Evolutionary conservation across 30 jellyfish, hydroid and myxozoan species (phyloP).

Genomic region (Mastigias papua): DNA sequence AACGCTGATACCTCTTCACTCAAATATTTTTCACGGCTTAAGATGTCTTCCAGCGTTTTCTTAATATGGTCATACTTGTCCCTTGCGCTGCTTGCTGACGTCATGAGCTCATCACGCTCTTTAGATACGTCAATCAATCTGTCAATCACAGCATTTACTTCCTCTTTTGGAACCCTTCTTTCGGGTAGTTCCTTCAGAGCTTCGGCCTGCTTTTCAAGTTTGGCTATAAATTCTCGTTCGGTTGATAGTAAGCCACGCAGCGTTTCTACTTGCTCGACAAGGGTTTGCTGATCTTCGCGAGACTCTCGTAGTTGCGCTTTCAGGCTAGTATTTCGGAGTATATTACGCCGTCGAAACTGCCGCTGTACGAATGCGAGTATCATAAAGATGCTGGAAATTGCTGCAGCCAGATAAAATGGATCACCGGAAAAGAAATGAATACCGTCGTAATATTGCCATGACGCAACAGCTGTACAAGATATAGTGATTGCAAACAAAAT

Average conservation of each 20-base stretch:
- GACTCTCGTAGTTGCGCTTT: constrained; percentile 3
- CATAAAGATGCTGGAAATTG: background rate
- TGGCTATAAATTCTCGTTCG: constrained; percentile 59
- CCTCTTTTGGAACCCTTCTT: constrained; percentile 29
- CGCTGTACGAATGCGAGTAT: background rate
- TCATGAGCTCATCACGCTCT: constrained; percentile 57
- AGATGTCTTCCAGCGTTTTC: constrained; percentile 62
- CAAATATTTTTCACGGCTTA: constrained; percentile 69
- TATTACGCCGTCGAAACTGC: background rate
- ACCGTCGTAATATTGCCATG: background rate
- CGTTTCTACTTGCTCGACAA: constrained; percentile 51
- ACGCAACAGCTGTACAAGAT: background rate
- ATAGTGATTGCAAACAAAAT: background rate
- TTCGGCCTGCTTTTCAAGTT: constrained; percentile 32
- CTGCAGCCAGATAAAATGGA: background rate
- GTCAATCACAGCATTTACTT: constrained; percentile 66
- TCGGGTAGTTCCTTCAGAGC: constrained; percentile 12
- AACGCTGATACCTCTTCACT: constrained; percentile 63
- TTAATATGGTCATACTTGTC: constrained; percentile 63
- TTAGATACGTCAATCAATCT: constrained; percentile 69
- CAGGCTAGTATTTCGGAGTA: background rate
- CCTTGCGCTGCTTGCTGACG: constrained; percentile 44
- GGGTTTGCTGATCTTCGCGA: constrained; percentile 44
- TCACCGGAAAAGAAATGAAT: background rate
- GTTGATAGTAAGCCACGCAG: constrained; percentile 30